Evolutionary conservation across 2,888 invertebrate species (phyloP).

Genomic region (Heliconius ethilla): DNA sequence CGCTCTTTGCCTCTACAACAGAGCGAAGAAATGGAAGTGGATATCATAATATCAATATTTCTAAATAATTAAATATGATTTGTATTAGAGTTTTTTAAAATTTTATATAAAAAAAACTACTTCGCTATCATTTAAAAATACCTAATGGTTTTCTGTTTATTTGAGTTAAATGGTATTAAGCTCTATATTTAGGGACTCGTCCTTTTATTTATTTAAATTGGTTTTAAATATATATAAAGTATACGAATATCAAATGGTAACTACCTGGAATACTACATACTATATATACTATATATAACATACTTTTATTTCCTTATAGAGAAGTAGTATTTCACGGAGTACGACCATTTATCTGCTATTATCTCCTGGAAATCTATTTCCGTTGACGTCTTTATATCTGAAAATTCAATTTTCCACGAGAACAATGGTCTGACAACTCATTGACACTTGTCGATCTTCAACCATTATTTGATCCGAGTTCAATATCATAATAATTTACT

Average conservation of each 20-base stretch:
- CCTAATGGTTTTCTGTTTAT: no score
- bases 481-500: constrained; percentile 2
- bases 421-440: constrained; percentile 32
- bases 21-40: background rate
- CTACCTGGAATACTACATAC: no score
- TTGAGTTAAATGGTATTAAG: background rate
- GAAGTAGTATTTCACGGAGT: background rate
- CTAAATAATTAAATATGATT: no score
- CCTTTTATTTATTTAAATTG: background rate
- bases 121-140: no score
- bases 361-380: constrained; percentile 40
- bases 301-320: background rate
- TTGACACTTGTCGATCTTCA: constrained; percentile 33
- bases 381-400: constrained; percentile 32
- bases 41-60: no score
- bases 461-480: constrained; percentile 20
- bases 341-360: constrained; percentile 31
- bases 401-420: constrained; percentile 41
- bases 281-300: no score
- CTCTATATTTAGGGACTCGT: background rate
- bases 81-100: no score
- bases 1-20: no score
- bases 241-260: background rate
- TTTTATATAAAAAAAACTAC: no score
- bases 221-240: background rate